phyloP scores from a whole-genome alignment of 2,113 vertebrate genomes.

The Chaetops frenatus region DNA sequence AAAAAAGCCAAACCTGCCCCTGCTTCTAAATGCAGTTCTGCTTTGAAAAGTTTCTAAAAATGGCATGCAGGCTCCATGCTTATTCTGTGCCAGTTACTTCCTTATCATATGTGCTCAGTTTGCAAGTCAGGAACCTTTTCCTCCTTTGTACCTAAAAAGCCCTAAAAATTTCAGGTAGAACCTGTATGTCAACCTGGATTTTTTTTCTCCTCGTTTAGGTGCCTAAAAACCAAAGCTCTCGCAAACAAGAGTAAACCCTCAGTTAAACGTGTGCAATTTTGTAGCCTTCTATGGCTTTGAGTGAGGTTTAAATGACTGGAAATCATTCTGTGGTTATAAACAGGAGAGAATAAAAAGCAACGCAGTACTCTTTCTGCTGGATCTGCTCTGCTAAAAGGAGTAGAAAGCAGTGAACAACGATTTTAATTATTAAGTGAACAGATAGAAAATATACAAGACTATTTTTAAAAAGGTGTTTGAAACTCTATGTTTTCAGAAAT shows the following conservation, averaged over 20 bases:
- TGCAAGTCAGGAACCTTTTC: background rate
- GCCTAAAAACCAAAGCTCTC: background rate
- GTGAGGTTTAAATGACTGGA: background rate
- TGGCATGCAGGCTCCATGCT: background rate
- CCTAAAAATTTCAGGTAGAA: background rate
- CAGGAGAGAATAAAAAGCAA: background rate
- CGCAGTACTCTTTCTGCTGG: background rate
- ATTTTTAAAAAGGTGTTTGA: background rate
- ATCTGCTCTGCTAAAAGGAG: background rate
- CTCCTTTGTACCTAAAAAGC: background rate
- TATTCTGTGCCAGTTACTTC: background rate
- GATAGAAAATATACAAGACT: background rate
- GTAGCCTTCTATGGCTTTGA: background rate
- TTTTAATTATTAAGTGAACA: background rate
- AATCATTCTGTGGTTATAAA: background rate
- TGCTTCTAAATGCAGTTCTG: background rate
- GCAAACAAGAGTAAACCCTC: background rate
- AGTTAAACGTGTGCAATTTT: background rate
- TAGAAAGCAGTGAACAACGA: background rate
- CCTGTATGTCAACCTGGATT: background rate
- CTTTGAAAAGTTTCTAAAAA: slow-evolving; percentile 6
- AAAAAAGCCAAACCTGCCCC: background rate
- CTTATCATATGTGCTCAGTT: background rate
- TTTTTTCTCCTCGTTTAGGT: background rate
- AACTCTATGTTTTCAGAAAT: background rate